These are phyloP conservation scores for Radopholus similis DNA, from an alignment of 1,140 invertebrate genomes.

Conservation along the genomic window DNA sequence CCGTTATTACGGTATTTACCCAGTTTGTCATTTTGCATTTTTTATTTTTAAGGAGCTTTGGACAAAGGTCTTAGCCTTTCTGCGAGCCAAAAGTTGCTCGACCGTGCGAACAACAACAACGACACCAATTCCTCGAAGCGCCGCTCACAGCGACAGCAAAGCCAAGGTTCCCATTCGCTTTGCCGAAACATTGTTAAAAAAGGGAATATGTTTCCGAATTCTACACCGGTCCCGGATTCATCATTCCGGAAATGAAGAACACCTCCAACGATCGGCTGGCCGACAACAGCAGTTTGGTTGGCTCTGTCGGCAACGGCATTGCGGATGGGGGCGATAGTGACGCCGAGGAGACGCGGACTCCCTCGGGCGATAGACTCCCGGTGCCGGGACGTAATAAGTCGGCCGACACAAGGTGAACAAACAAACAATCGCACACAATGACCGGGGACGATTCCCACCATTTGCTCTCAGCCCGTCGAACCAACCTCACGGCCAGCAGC, in stretches of 20 bases:
- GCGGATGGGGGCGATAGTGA: neutral
- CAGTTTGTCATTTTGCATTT: neutral
- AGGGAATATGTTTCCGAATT: neutral
- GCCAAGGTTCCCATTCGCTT: neutral
- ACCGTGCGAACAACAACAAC: neutral
- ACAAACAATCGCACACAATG: too few relatives aligned
- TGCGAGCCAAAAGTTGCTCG: neutral
- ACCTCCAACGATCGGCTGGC: neutral
- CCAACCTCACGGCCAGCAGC: too few relatives aligned
- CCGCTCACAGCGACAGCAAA: neutral
- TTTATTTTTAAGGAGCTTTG: neutral
- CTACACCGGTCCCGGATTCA: constrained; percentile 8
- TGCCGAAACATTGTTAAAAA: neutral
- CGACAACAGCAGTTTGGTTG: neutral
- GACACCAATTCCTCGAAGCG: too few relatives aligned
- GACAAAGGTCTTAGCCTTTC: neutral
- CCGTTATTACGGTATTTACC: neutral
- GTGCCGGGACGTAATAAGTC: too few relatives aligned
- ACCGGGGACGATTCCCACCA: too few relatives aligned
- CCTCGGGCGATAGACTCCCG: too few relatives aligned
- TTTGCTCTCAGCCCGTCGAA: too few relatives aligned
- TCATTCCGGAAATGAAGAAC: constrained; percentile 1
- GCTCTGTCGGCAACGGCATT: neutral
- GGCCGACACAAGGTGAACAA: too few relatives aligned
- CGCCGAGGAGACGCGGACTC: too few relatives aligned